Evolutionary conservation across 2,113 vertebrate species (phyloP).

Genomic region (Tetrao urogallus): DNA sequence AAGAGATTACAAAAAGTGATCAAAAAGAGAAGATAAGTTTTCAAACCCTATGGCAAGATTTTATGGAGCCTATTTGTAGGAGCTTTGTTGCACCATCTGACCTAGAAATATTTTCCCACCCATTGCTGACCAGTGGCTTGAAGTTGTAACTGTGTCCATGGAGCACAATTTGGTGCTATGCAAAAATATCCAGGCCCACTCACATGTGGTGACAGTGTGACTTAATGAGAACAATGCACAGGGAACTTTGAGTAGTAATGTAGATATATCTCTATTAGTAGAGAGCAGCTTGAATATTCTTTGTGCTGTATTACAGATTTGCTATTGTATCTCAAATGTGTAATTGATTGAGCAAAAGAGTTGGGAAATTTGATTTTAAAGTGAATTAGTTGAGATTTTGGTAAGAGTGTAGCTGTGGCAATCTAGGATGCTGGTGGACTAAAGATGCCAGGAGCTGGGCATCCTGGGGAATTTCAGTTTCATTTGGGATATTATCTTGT

Average conservation of each 20-base stretch:
- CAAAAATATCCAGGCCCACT: neutral
- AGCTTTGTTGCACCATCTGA: neutral
- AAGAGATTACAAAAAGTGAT: neutral
- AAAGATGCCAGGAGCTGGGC: neutral
- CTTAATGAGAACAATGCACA: neutral
- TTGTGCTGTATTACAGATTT: neutral
- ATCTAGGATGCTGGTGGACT: neutral
- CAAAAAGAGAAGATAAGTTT: neutral
- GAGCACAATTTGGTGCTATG: neutral
- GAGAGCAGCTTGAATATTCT: neutral
- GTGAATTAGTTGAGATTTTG: neutral
- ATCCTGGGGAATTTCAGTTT: neutral
- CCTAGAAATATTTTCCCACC: neutral
- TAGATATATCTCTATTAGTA: neutral
- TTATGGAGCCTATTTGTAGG: neutral
- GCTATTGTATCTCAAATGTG: neutral
- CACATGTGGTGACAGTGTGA: neutral
- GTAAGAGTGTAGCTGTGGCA: neutral
- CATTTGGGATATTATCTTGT: neutral
- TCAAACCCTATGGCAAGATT: neutral
- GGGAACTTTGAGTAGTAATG: neutral
- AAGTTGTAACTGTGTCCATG: accelerated
- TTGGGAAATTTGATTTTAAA: neutral
- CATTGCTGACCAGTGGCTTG: neutral
- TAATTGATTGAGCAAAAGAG: neutral